These are phyloP conservation scores for Phataginus tricuspis DNA, from an alignment of 2,797 vertebrate genomes.

Conservation along the genomic window DNA sequence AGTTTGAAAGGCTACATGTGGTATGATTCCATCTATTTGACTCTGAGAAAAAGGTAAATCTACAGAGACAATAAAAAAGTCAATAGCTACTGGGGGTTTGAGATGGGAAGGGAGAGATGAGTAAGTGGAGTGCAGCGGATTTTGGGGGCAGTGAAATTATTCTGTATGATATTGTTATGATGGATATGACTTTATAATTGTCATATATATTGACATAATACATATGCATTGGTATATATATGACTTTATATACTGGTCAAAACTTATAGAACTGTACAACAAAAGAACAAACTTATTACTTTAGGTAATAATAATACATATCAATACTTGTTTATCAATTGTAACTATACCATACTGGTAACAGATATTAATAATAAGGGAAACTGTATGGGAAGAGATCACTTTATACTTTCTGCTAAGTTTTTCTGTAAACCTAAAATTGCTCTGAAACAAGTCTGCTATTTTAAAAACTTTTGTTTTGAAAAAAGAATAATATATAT, in stretches of 20 bases:
- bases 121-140: background rate
- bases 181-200: background rate
- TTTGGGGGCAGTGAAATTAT: background rate
- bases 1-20: background rate
- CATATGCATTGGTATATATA: background rate
- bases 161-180: background rate
- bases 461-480: background rate
- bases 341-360: background rate
- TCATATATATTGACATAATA: background rate
- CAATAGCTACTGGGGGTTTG: background rate
- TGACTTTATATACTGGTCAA: background rate
- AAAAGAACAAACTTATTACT: background rate
- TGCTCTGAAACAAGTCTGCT: background rate
- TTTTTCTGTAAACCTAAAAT: conserved; percentile 14
- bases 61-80: background rate
- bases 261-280: background rate
- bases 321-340: background rate
- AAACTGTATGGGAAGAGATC: background rate
- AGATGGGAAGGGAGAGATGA: background rate
- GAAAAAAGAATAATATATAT: background rate
- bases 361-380: background rate
- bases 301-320: background rate
- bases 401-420: background rate
- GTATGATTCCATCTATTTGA: background rate
- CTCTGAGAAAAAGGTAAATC: background rate